phyloP scores from a whole-genome alignment of 37 sponge, comb jelly and placozoan species.

The Spongia lamella region DNA sequence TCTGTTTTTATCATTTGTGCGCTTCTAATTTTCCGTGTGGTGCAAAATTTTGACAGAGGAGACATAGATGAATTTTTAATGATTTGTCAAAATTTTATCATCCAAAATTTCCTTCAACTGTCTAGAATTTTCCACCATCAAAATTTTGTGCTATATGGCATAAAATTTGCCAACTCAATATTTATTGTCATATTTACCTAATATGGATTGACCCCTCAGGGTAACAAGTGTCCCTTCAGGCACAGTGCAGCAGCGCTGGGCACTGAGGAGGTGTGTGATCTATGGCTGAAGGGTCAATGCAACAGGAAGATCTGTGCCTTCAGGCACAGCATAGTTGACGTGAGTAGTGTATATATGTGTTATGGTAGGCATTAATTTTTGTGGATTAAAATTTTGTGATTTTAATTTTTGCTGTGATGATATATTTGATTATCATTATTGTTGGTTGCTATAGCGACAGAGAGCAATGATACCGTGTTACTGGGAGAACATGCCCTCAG shows the following conservation, averaged over 20 bases:
- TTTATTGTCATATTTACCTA: too few relatives aligned
- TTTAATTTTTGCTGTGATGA: too few relatives aligned
- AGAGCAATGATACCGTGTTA: constrained; percentile 68
- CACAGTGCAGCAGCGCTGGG: constrained; percentile 82
- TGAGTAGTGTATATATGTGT: constrained; percentile 3
- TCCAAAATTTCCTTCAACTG: too few relatives aligned
- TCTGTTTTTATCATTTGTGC: too few relatives aligned
- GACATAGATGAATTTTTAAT: too few relatives aligned
- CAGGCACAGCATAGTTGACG: constrained; percentile 49
- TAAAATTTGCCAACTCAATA: too few relatives aligned
- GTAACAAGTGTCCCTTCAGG: constrained; percentile 57
- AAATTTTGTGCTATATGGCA: too few relatives aligned
- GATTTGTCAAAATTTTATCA: too few relatives aligned
- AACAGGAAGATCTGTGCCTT: constrained; percentile 70
- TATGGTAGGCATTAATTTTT: background rate
- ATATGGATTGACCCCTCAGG: constrained; percentile 50
- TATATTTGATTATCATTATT: background rate
- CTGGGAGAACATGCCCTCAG: constrained; percentile 75
- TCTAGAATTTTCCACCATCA: too few relatives aligned
- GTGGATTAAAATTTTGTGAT: background rate
- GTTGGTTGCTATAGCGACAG: constrained; percentile 38
- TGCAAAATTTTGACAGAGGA: too few relatives aligned
- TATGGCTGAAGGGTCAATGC: constrained; percentile 61
- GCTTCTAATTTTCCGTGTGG: too few relatives aligned
- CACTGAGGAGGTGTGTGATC: constrained; percentile 63